Conservation (phyloP, 2,113 vertebrate species). For the Nematolebias whitei region DNA sequence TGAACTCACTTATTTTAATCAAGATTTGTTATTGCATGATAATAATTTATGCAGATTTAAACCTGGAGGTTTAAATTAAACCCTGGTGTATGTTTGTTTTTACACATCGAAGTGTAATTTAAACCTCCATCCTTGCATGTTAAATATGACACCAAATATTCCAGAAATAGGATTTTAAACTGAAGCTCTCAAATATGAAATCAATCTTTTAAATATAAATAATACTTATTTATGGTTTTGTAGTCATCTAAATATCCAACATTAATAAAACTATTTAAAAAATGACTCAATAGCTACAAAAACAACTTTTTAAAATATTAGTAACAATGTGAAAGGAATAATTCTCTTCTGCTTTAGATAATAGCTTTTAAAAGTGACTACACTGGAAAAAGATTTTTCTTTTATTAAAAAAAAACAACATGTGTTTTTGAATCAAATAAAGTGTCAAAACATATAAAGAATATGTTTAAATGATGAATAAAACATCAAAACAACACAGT, state of each 20-base stretch:
- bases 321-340: constrained; percentile 6
- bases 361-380: constrained; percentile 3
- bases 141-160: background rate
- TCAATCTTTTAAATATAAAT: background rate
- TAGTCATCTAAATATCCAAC: background rate
- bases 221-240: background rate
- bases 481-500: too few species aligned
- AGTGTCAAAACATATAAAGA: background rate
- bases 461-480: too few species aligned
- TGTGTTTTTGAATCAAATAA: background rate
- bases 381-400: constrained; percentile 4
- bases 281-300: background rate
- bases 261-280: constrained; percentile 6
- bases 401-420: constrained; percentile 20
- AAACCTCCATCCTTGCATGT: too few species aligned
- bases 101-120: background rate
- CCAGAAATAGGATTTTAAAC: background rate
- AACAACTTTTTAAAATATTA: constrained; percentile 8
- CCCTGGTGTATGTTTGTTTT: background rate
- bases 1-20: too few species aligned
- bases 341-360: constrained; percentile 10
- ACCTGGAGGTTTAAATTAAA: too few species aligned
- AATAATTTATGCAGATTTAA: too few species aligned
- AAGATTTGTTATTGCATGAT: too few species aligned
- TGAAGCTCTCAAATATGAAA: background rate